phyloP scores from a whole-genome alignment of 2,797 vertebrate species.

The Halcyon leucocephala region DNA sequence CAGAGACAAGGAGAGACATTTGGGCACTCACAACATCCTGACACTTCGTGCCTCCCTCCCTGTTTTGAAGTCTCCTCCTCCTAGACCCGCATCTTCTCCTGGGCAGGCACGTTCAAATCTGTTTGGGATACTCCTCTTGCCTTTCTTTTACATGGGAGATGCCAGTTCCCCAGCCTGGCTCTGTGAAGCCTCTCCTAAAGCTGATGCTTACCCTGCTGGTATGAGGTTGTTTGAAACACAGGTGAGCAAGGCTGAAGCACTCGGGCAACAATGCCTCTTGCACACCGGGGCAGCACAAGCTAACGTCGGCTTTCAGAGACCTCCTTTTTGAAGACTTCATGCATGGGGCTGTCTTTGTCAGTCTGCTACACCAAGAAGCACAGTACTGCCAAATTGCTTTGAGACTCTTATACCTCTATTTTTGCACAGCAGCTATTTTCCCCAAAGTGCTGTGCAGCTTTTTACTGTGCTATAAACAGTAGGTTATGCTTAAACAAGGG shows the following conservation, averaged over 20 bases:
- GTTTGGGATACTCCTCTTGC: not conserved
- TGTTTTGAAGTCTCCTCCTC: not conserved
- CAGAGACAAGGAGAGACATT: not conserved
- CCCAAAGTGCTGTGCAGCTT: not conserved
- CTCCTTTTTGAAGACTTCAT: not conserved
- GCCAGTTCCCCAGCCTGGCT: not conserved
- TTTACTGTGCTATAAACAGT: constrained; percentile 14
- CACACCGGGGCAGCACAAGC: not conserved
- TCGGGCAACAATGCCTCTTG: not conserved
- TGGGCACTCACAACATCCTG: not conserved
- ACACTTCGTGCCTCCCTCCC: not conserved
- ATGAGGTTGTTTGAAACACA: not conserved
- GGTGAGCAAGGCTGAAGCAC: not conserved
- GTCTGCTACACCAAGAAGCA: not conserved
- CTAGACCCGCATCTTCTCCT: not conserved
- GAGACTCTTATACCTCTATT: not conserved
- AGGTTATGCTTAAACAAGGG: not conserved
- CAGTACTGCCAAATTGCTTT: not conserved
- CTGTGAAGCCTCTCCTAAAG: not conserved
- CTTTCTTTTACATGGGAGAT: not conserved
- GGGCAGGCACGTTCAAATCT: not conserved
- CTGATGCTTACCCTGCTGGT: not conserved
- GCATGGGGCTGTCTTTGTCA: not conserved
- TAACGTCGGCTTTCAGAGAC: not conserved
- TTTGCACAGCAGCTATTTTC: not conserved